Evolutionary conservation across 2,797 vertebrate genomes (phyloP), one percentile per base, ranked within the genome.

Genomic region (Galago senegalensis): DNA sequence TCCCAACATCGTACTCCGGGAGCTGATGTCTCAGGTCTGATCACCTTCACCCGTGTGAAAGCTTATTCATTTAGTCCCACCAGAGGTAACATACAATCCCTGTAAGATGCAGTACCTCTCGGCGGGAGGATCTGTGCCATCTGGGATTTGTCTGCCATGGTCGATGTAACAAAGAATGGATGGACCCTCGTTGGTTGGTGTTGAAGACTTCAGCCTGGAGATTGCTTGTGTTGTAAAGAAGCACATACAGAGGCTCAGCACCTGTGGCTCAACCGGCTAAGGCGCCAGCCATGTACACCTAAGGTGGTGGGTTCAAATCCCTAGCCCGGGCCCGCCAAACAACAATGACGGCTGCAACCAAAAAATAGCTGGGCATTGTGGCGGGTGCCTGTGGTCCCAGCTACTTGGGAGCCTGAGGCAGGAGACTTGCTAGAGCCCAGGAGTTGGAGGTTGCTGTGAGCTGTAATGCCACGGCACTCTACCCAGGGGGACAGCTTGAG

Each of bases 141-240:
- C 81, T 92, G 61, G 73, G 88, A 89, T 67, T 85, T 49, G 40
- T 85, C 77, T 93, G 53, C 61, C 18, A 31, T 60, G 95, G 46
- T 46, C 80, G 80, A 53, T 69, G 31, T 93, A 58, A 90, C 73
- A 91, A 58, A 97, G 37, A 92, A 90, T 65, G 60, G 31, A 89
- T 31, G 46, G 67, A 72, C 60, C 46, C 81, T 80, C 17, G 8
- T 69, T 91, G 27, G 14, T 40, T 86, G n/a, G 76, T 73, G 25
- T 75, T 87, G 81, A 92, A 87, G 63, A 77, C 58, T 34, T 89
- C 21, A 37, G 80, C 87, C 90, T 97, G 73, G 91, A 97, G 97
- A 94, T 56, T 69, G 63, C 95, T 96, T 97, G 91, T 95, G 91
- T 98, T 86, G 86, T 95, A 80, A 96, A 97, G 95, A 89, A 93